Base-by-base conservation (phyloP, 1,140 invertebrate species). In the Cydia pomonella region DNA sequence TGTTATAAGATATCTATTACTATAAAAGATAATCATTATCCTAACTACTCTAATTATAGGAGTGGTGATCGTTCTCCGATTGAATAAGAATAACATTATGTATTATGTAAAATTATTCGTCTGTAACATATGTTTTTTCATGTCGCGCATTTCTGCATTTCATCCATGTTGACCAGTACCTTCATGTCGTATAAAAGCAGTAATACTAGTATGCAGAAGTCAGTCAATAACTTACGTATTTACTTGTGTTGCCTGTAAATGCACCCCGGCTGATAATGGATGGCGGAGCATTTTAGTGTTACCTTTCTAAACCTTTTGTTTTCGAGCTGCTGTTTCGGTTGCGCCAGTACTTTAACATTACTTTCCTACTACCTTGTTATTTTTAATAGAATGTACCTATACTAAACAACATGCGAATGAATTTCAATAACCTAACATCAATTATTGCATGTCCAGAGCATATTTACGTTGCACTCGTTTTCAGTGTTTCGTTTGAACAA, bases 131-230 rank as follows among this genome's bases (percentile, higher is more conserved):
- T 59, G 53, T 59, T 1, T 59, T 69, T 69, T 13, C 64, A 38
- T 69, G 29, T 69, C 29, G 33, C 33, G 64, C 29, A 33, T 69
- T 33, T 29, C 6, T 33, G 7, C 33, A 69, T 69, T 64, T 69
- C 53, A 59, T 59, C 53, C 53, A 59, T 23, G 53, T 59, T 59
- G 53, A 59, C 53, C 53, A 59, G 64, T 69, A 33, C 29, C 16
- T 33, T 66, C 63, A 69, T 69, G 64, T 69, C 64, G 21, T 21
- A 3, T 69, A 69, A 29, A 25, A 29, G 13, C 23, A n/a, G 27
- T 33, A 66, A 66, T 33, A 63, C 10, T 63, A 41, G 64, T 66
- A 86, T 87, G 87, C 87, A 84, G 82, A 85, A 80, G 84, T 88
- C 85, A 88, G 84, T 86, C 83, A 83, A 80, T 82, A 79, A 83